These are phyloP conservation scores for Chaetogeoica ovagalla DNA, from an alignment of 2,888 invertebrate genomes.

Conservation along the genomic window DNA sequence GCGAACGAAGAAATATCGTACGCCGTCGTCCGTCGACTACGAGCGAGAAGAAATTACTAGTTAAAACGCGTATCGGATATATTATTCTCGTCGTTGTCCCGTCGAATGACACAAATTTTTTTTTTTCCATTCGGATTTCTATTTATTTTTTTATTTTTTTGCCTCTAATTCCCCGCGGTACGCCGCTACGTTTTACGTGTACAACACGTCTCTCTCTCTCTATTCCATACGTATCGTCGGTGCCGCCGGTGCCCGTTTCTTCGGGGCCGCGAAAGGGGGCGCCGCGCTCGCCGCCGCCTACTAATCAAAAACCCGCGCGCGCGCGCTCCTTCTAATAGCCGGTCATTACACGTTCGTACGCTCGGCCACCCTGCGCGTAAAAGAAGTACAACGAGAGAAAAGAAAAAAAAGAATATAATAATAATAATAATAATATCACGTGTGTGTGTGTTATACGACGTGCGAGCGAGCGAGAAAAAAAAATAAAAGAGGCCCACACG, in stretches of 20 bases:
- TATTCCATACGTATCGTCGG: background rate
- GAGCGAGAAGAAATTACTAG: no score
- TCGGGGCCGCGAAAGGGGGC: constrained; percentile 27
- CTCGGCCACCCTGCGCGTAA: constrained; percentile 48
- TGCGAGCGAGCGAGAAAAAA: background rate
- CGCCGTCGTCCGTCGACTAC: no score
- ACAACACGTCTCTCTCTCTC: no score
- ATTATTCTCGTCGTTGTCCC: no score
- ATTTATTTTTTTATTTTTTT: no score
- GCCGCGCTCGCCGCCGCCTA: constrained; percentile 51
- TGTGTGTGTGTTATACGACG: background rate
- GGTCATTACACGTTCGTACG: constrained; percentile 49
- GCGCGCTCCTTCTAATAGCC: constrained; percentile 41
- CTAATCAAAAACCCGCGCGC: constrained; percentile 49
- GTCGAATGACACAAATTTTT: no score
- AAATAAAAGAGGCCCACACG: constrained; percentile 32
- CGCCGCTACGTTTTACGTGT: no score
- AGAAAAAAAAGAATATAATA: background rate
- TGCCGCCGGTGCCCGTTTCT: background rate
- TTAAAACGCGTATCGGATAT: no score
- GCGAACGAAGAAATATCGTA: no score
- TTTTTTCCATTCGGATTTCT: no score
- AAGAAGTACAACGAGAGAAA: background rate
- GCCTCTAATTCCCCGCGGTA: no score
- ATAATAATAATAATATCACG: no score